Conservation (phyloP, 2,113 vertebrate genomes). For the Sceloporus undulatus region DNA sequence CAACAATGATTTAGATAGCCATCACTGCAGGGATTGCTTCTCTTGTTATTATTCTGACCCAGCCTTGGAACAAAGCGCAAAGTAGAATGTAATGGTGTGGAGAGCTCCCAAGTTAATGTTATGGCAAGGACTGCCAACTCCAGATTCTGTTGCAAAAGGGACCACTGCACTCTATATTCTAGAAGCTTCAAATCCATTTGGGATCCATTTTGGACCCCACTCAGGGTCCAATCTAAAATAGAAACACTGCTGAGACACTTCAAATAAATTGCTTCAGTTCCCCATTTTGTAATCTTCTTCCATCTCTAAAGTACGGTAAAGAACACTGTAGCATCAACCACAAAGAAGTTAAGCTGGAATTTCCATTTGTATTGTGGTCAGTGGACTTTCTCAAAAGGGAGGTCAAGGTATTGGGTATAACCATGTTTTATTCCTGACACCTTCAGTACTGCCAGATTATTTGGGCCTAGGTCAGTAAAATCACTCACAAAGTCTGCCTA, state of each 20-base stretch:
- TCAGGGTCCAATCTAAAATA: neutral
- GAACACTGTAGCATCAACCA: neutral
- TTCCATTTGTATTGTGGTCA: neutral
- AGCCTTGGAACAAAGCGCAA: neutral
- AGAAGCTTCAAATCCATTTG: neutral
- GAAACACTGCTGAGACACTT: neutral
- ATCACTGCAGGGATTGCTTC: neutral
- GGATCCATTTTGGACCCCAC: neutral
- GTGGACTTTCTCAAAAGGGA: neutral
- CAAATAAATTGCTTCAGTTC: neutral
- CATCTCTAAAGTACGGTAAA: neutral
- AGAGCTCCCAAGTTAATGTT: too few species aligned
- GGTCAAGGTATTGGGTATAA: neutral
- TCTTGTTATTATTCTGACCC: neutral
- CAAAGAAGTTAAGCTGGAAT: neutral
- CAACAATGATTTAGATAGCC: neutral
- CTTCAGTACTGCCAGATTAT: neutral
- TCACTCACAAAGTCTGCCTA: too few species aligned
- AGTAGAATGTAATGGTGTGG: neutral
- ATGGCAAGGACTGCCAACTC: neutral
- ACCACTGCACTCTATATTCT: neutral
- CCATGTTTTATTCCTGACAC: neutral
- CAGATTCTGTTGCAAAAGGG: too few species aligned
- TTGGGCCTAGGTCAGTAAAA: too few species aligned
- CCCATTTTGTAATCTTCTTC: neutral